Conservation (phyloP, 2,797 vertebrate species). For the Cetoscarus ocellatus region DNA sequence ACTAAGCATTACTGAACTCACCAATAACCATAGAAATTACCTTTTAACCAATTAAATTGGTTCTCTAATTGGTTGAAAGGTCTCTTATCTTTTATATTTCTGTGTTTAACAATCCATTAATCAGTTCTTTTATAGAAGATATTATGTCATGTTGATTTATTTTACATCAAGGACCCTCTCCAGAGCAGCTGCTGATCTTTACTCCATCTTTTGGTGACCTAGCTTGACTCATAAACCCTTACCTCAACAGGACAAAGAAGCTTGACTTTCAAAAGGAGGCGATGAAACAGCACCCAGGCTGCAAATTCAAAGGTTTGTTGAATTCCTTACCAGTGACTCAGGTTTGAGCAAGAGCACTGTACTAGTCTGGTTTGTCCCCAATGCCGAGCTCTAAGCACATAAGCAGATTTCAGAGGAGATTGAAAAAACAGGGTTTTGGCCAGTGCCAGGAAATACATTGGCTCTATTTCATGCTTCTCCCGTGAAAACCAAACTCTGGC, state of each 20-base stretch:
- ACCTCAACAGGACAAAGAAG: slow-evolving; percentile 6
- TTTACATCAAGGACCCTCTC: neutral
- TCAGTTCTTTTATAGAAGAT: neutral
- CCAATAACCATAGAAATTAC: too few species aligned
- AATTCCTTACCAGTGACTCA: slow-evolving; percentile 67
- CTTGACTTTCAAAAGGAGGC: neutral
- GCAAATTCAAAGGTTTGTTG: slow-evolving; percentile 23
- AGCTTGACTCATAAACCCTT: neutral
- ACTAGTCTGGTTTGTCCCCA: slow-evolving; percentile 21
- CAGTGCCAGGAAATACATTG: slow-evolving; percentile 31
- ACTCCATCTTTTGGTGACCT: neutral
- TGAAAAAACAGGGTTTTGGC: slow-evolving; percentile 55
- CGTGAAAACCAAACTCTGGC: neutral
- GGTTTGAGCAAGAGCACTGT: slow-evolving; percentile 38
- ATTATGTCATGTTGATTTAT: neutral
- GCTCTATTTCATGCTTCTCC: slow-evolving; percentile 9
- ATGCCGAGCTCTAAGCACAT: slow-evolving; percentile 61
- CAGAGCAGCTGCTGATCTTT: neutral
- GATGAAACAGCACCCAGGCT: slow-evolving; percentile 8
- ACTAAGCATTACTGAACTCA: too few species aligned
- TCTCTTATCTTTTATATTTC: neutral
- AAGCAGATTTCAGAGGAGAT: slow-evolving; percentile 63
- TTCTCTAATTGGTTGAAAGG: too few species aligned
- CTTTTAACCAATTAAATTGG: too few species aligned
- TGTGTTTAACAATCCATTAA: neutral